Base-by-base conservation (phyloP, 2,888 invertebrate genomes). In the Sphaerophoria taeniata region DNA sequence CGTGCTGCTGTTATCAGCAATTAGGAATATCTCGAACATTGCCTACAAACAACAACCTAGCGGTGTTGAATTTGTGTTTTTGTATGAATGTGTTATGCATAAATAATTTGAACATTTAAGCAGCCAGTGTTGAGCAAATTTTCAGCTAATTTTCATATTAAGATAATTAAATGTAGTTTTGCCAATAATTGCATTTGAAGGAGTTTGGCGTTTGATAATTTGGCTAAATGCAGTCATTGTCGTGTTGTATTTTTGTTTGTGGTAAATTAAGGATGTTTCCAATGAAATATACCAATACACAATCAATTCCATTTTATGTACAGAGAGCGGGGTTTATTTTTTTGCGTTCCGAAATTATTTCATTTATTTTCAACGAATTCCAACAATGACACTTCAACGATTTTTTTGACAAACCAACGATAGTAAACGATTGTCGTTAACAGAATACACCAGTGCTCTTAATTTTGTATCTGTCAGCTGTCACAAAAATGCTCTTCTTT, bases 1-100 rank as follows among this genome's bases (percentile, higher is more conserved):
- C 39, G 33, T 74, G 39, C 65, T 34, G 65, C 65, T 67, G 70
- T 69, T 79, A 71, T 75, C 70, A 34, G 43, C 79, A 84, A 75
- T 79, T 72, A 56, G 72, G 61, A 51, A 56, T 43, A 43, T 69
- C 49, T 43, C 16, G 61, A 53, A 55, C 60, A 53, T 75, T 14
- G 49, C 14, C 24, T 6, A 7, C 58, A 43, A 31, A 33, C 45
- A 51, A 24, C 53, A 53, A 67, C 51, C 31, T 67, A 51, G 47
- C 45, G 45, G 36, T 33, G 36, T 12, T 51, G 43, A 53, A 47
- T 60, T 39, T 16, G 14, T 39, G 61, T 24, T 24, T 24, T 24
- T 24, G 24, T 24, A 24, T 24, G 24, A 24, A 24, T 24, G 34
- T 49, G 65, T 43, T 63, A n/a, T 63, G 63, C 55, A 51, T 53